phyloP scores from a whole-genome alignment of 2,113 vertebrate genomes.

The Climacteris rufus region DNA sequence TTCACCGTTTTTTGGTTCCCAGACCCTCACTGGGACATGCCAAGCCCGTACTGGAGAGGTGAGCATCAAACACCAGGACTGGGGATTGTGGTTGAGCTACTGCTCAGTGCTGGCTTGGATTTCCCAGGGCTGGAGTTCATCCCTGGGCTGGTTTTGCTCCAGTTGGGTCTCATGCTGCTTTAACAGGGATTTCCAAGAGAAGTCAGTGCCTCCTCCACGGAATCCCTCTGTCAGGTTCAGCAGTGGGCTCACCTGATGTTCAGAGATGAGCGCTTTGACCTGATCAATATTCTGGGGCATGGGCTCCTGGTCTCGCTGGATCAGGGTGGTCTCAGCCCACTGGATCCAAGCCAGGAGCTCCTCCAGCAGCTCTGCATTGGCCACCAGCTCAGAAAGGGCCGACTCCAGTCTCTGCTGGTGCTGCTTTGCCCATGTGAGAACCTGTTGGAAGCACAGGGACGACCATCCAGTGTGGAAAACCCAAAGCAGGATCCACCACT shows the following conservation, averaged over 20 bases:
- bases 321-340: slow-evolving; percentile 91
- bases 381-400: slow-evolving; percentile 87
- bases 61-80: fast-evolving
- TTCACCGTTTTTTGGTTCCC: background rate
- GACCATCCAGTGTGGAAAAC: fast-evolving
- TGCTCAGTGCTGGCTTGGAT: background rate
- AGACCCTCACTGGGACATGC: background rate
- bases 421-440: slow-evolving; percentile 95
- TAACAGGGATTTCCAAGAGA: background rate
- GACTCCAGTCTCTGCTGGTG: slow-evolving; percentile 94
- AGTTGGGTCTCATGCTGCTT: fast-evolving
- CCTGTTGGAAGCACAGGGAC: slow-evolving; percentile 60
- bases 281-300: slow-evolving; percentile 92
- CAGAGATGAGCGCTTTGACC: slow-evolving; percentile 88
- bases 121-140: background rate
- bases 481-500: background rate
- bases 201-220: background rate
- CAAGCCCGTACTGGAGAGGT: background rate
- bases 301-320: slow-evolving; percentile 89
- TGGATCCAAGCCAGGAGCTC: slow-evolving; percentile 95
- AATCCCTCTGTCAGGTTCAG: background rate
- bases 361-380: slow-evolving; percentile 91
- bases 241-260: slow-evolving; percentile 85
- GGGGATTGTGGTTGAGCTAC: background rate
- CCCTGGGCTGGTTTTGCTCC: background rate